phyloP scores from a whole-genome alignment of 2,888 invertebrate genomes.

The Hypomecis atomaria region DNA sequence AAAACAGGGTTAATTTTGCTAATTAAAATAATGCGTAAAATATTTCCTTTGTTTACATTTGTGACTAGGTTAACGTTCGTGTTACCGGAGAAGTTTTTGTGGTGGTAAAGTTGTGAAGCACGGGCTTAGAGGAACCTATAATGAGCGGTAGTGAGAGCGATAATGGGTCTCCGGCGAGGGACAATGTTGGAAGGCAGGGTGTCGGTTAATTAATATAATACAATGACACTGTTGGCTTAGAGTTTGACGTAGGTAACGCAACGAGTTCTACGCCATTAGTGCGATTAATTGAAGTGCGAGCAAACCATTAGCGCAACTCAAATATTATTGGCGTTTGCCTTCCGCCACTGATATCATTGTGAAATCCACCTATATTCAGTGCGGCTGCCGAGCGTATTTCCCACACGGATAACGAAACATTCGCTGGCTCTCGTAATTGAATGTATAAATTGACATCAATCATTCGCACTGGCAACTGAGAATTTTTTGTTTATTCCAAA shows the following conservation, averaged over 20 bases:
- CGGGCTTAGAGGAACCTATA: slow-evolving; percentile 8
- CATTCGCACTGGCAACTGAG: slow-evolving; percentile 64
- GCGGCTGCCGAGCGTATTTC: slow-evolving; percentile 30
- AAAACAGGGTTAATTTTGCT: too few relatives aligned
- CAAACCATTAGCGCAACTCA: slow-evolving; percentile 37
- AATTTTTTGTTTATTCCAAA: slow-evolving; percentile 49
- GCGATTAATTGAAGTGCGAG: slow-evolving; percentile 43
- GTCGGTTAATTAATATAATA: slow-evolving; percentile 46
- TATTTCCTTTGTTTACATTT: background rate
- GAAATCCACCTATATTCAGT: slow-evolving; percentile 41
- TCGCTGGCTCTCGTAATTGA: slow-evolving; percentile 62
- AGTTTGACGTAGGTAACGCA: slow-evolving; percentile 38
- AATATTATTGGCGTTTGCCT: slow-evolving; percentile 40
- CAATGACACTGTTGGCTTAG: slow-evolving; percentile 41
- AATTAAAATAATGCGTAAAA: background rate
- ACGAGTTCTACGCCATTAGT: slow-evolving; percentile 43
- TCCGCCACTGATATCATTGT: slow-evolving; percentile 36
- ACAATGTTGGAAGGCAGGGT: slow-evolving; percentile 31
- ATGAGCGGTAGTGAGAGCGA: slow-evolving; percentile 20
- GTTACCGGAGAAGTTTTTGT: background rate
- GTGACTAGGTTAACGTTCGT: background rate
- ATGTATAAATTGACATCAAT: slow-evolving; percentile 62
- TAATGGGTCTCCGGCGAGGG: slow-evolving; percentile 29
- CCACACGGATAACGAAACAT: slow-evolving; percentile 57
- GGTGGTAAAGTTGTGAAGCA: slow-evolving; percentile 4